phyloP scores from a whole-genome alignment of 2,888 invertebrate species.

The Leucophora obtusa region DNA sequence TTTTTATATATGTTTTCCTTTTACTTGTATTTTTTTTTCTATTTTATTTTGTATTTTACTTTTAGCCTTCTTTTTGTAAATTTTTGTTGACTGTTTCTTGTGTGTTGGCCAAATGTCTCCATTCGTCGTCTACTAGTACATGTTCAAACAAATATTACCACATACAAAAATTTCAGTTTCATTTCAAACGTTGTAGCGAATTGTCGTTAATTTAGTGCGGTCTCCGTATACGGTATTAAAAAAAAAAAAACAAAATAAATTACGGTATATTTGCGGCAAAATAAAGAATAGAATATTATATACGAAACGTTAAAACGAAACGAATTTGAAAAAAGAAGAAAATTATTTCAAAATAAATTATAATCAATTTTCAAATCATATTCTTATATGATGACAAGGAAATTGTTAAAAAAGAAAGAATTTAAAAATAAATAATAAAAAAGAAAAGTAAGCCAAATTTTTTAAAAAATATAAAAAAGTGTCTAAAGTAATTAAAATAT shows the following conservation, averaged over 20 bases:
- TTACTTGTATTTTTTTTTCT: conserved; percentile 10
- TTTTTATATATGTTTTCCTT: conserved; percentile 37
- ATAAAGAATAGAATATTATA: conserved; percentile 16
- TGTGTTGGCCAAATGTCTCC: conserved; percentile 66
- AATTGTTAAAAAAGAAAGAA: conserved; percentile 24
- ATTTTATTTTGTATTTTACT: background rate
- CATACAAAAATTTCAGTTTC: conserved; percentile 76
- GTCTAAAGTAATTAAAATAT: conserved; percentile 20
- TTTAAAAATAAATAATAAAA: conserved; percentile 52
- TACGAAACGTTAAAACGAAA: conserved; percentile 51
- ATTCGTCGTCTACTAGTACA: conserved; percentile 45
- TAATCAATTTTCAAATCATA: background rate
- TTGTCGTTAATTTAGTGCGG: conserved; percentile 56
- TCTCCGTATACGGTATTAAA: conserved; percentile 39
- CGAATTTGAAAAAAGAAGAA: conserved; percentile 45
- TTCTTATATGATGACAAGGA: conserved; percentile 2
- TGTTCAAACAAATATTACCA: conserved; percentile 60
- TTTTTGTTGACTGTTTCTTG: conserved; percentile 47
- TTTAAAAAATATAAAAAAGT: conserved; percentile 16
- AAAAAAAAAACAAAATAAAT: background rate
- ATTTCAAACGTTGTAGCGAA: conserved; percentile 76
- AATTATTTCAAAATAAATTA: conserved; percentile 29
- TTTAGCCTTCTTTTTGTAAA: background rate
- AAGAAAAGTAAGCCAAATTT: conserved; percentile 28
- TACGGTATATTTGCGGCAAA: conserved; percentile 43